Base-by-base conservation (phyloP, 2,797 vertebrate species). In the Malurus leucopterus region DNA sequence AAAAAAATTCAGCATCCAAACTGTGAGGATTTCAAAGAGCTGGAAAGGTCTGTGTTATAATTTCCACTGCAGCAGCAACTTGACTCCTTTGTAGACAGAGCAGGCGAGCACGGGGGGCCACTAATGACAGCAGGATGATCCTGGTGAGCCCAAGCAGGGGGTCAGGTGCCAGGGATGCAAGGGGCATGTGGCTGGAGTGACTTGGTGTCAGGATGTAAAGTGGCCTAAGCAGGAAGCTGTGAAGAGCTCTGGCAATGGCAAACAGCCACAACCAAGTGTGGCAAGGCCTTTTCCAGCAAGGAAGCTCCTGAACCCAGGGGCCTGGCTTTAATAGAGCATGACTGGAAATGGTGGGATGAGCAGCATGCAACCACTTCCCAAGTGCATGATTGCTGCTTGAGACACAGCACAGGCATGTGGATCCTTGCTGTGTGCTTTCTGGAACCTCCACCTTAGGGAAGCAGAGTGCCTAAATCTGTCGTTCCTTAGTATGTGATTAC, bases 141-240 rank as follows among this genome's bases (percentile, higher is more conserved):
- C 78, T 86, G 93, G 88, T 83, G 93, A 94, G 92, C 68, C 84
- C 47, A 59, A 15, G 58, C 75, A 83, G 91, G 91, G 86, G 90
- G 88, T 61, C 74, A 78, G 70, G 91, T 92, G 91, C 80, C 38
- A 7, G 34, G 20, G 59, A 38, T 6, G 3, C 5, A 1, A 51
- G 59, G 63, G 21, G 2, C 64, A 64, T 78, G 90, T 63, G 69
- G 50, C 46, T 4, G 0, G 40, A 12, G 15, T 3, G 4, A 30
- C n/a, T 80, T 88, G 72, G 72, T 87, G 88, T 44, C 58, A 74
- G 90, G 58, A 83, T 87, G 90, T 72, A 27, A 91, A 92, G 40
- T 74, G 46, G 82, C 65, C 92, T 84, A 91, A 73, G 67, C 59
- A 58, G 69, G 58, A 68, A 77, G 65, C 29, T 0, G n/a, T 65